These are phyloP conservation scores for Psittacus erithacus DNA, from an alignment of 2,113 vertebrate species.

Conservation along the genomic window DNA sequence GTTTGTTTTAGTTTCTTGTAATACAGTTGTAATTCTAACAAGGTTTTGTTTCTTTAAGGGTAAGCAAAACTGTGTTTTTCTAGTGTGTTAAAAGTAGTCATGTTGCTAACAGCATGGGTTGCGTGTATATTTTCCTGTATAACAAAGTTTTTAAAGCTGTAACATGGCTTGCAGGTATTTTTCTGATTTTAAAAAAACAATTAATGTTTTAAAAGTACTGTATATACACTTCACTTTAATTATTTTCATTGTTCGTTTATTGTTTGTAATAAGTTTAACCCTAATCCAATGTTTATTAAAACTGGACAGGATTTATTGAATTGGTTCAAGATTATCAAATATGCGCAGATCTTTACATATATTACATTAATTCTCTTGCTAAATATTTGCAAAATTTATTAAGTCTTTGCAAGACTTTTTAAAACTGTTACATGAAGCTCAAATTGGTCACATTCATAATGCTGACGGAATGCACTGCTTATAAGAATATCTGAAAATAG, in stretches of 20 bases:
- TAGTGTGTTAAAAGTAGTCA: background rate
- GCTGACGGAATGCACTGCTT: background rate
- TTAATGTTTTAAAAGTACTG: conserved; percentile 25
- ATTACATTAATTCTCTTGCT: conserved; percentile 78
- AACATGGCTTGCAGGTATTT: conserved; percentile 37
- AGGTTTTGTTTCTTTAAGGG: background rate
- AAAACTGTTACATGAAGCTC: conserved; percentile 56
- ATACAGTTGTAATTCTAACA: background rate
- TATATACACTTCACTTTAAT: conserved; percentile 58
- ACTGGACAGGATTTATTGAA: conserved; percentile 78
- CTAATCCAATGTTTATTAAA: conserved; percentile 82
- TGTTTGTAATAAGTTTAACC: conserved; percentile 76
- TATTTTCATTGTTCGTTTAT: conserved; percentile 76
- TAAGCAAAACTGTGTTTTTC: background rate
- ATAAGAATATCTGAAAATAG: background rate
- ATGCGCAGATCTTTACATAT: conserved; percentile 80
- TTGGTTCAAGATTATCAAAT: conserved; percentile 83
- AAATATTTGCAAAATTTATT: conserved; percentile 84
- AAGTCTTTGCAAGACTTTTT: conserved; percentile 75
- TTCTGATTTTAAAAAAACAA: conserved; percentile 54
- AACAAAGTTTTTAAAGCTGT: conserved; percentile 27
- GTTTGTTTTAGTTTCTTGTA: background rate
- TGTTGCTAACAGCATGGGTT: background rate
- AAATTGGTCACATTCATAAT: background rate
- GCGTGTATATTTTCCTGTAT: background rate